Base-by-base conservation (phyloP, 2,888 invertebrate species). In the Patella depressa region DNA sequence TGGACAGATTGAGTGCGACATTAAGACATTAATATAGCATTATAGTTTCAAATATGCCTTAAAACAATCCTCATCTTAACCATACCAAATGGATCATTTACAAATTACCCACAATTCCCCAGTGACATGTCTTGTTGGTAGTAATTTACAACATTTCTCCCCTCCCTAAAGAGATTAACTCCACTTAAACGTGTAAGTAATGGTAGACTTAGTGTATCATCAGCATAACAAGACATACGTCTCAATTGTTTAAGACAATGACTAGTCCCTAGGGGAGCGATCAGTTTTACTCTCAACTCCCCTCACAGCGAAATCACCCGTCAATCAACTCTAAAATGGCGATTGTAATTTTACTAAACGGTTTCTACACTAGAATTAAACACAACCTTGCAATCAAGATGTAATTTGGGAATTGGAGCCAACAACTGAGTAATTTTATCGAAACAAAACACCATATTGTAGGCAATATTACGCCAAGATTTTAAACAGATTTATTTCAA, bases 81-180 rank as follows among this genome's bases (percentile, higher is more conserved):
- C 65, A 65, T 65, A 14, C 24, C 24, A 24, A 65, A 65, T 65
- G 65, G 24, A 65, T 65, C 24, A 65, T 19, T 65, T 65, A 65
- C 65, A 65, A 65, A 65, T 65, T 65, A 65, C 65, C 65, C 65
- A 65, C 24, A 19, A 65, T 65, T 65, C 65, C 65, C 19, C 14
- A 12, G 19, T 65, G 65, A 65, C 65, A 65, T 65, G 65, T 24
- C 24, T 19, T 65, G 24, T 65, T 24, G 65, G 24, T 65, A 24
- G 65, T 65, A 65, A 65, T 65, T 65, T 65, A 65, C 65, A 65
- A 9, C 65, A 9, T 65, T 65, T 65, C 65, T 19, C 65, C 24
- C 65, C 65, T 65, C 65, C 65, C 65, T 24, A 12, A 65, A 19
- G 24, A 19, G 65, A 65, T 45, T 9, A 65, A 24, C 24, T 65